Conservation (phyloP, 2,113 vertebrate genomes). For the Miniopterus natalensis region DNA sequence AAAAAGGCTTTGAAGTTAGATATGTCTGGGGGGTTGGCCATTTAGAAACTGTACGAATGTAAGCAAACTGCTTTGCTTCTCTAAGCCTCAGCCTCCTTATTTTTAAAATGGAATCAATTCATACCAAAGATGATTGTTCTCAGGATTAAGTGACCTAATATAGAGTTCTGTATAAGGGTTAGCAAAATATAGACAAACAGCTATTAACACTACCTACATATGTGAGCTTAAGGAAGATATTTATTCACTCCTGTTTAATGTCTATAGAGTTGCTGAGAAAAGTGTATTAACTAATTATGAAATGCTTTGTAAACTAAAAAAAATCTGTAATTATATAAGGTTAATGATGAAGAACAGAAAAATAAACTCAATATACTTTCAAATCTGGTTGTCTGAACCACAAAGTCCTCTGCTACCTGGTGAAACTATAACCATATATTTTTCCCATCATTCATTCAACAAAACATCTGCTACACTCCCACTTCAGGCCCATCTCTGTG, state of each 20-base stretch:
- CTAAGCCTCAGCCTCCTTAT: neutral
- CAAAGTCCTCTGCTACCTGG: neutral
- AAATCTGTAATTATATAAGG: neutral
- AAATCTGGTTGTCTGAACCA: neutral
- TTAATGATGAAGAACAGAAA: constrained; percentile 49
- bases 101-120: constrained; percentile 62
- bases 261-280: constrained; percentile 39
- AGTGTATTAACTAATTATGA: constrained; percentile 32
- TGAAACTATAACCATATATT: neutral
- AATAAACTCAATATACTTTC: constrained; percentile 11
- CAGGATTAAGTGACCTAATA: constrained; percentile 16
- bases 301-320: constrained; percentile 45
- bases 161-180: neutral
- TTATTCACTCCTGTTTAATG: neutral
- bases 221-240: neutral
- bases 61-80: constrained; percentile 36
- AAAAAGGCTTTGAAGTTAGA: constrained; percentile 40
- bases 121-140: neutral
- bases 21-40: neutral
- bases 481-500: neutral
- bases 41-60: neutral
- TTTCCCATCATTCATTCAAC: neutral
- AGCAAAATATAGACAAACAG: neutral
- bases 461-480: neutral
- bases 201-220: neutral